Evolutionary conservation across 2,888 invertebrate genomes (phyloP), one percentile per base, ranked within the genome.

Genomic region (Tachina grossa): DNA sequence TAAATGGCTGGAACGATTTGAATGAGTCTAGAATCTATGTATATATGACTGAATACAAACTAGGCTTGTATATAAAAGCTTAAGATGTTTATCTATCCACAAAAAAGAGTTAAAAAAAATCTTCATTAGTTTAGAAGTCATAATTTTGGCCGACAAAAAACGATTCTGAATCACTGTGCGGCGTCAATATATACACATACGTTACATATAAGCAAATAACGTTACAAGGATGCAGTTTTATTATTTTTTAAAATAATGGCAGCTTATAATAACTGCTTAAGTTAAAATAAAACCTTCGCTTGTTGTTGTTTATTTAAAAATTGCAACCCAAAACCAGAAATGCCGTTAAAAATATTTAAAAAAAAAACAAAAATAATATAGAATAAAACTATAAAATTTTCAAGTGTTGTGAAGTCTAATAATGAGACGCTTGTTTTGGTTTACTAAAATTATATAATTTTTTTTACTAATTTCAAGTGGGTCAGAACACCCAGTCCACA

Each of bases 201-300:
- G 5, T 22, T 4, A 43, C 16, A 57, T 57, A 9, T 41, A n/a
- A 19, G 61, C 61, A 43, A 43, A 49, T 66, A 51, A 55, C 13
- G 39, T 57, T 43, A 59, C n/a, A 57, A 66, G 43, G 49, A 4
- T 63, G 39, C 11, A 10, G 55, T 61, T 78, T 41, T 22, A n/a
- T n/a, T n/a, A 51, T 49, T 57, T 39, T 68, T 51, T 51, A 49
- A 74, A 65, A 79, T 63, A n/a, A 59, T 74, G 65, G 74, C 76
- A 61, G 75, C 59, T 77, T 71, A 76, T 76, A 72, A 71, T 63
- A 59, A 77, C 69, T 53, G 76, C 61, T 74, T 66, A 74, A 76
- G 75, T 51, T 85, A 80, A 83, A 68, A 59, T 72, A 47, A 83
- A 74, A n/a, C n/a, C 83, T 85, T 83, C 85, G 61, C 74, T 22